Evolutionary conservation across 92 coral and sea anemone species (phyloP).

Genomic region (Palythoa caribaeorum): DNA sequence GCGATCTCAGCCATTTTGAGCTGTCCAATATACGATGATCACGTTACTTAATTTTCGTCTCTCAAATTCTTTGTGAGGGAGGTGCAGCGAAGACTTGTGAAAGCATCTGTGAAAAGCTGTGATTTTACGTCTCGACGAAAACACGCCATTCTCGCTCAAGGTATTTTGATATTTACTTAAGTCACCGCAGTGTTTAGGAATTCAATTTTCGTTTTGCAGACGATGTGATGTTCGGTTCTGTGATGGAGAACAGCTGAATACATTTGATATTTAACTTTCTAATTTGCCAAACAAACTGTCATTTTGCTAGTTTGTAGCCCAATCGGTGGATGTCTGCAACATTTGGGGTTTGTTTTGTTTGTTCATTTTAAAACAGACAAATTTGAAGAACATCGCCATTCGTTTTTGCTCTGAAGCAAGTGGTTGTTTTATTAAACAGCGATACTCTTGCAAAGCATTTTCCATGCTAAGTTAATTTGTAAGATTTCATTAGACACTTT

Average conservation of each 20-base stretch:
- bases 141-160: conserved; percentile 36
- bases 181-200: conserved; percentile 27
- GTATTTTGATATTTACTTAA: conserved; percentile 24
- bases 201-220: background rate
- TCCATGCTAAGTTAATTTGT: conserved; percentile 16
- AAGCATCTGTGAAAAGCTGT: conserved; percentile 12
- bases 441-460: conserved; percentile 2
- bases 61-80: conserved; percentile 44
- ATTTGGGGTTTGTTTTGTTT: background rate
- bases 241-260: conserved; percentile 34
- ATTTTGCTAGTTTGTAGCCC: conserved; percentile 14
- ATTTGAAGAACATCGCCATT: background rate
- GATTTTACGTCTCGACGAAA: conserved; percentile 34
- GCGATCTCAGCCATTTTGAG: conserved; percentile 49
- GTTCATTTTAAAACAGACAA: background rate
- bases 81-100: conserved; percentile 26
- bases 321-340: background rate
- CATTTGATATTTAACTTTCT: conserved; percentile 25
- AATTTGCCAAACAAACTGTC: conserved; percentile 41
- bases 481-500: conserved; percentile 27
- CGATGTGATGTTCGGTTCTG: background rate
- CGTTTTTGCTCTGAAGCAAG: background rate
- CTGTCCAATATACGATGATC: conserved; percentile 27
- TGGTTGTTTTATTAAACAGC: too few relatives aligned
- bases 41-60: conserved; percentile 25